These are phyloP conservation scores for Reticulitermes lucifugus DNA, from an alignment of 2,888 invertebrate genomes.

Conservation along the genomic window DNA sequence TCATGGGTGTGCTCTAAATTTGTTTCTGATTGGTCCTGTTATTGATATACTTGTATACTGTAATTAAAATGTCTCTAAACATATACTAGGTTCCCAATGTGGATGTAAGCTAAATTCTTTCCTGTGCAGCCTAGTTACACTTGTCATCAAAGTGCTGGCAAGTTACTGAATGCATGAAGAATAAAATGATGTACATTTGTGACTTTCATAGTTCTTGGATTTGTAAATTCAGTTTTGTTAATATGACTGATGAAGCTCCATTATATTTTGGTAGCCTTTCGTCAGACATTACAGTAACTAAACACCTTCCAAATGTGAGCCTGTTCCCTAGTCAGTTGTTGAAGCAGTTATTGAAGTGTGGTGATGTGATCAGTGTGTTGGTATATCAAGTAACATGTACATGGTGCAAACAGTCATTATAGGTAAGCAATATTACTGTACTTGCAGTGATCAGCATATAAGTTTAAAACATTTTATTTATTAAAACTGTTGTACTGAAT, in stretches of 20 bases:
- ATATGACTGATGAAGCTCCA: background rate
- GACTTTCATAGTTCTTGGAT: background rate
- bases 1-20: slow-evolving; percentile 27
- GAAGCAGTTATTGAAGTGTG: background rate
- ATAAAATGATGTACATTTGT: background rate
- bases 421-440: background rate
- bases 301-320: slow-evolving; percentile 38
- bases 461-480: background rate
- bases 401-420: background rate
- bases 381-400: background rate
- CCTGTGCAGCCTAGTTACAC: background rate
- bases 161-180: background rate
- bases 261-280: slow-evolving; percentile 1
- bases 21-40: slow-evolving; percentile 11
- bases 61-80: background rate
- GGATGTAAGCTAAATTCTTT: background rate
- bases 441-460: background rate
- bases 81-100: background rate
- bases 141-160: background rate
- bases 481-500: slow-evolving; percentile 24
- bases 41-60: background rate
- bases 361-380: background rate
- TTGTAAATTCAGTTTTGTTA: background rate
- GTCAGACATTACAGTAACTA: background rate
- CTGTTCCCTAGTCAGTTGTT: slow-evolving; percentile 43